Evolutionary conservation across 2,797 vertebrate genomes (phyloP).

Genomic region (Sebastes hubbsi): DNA sequence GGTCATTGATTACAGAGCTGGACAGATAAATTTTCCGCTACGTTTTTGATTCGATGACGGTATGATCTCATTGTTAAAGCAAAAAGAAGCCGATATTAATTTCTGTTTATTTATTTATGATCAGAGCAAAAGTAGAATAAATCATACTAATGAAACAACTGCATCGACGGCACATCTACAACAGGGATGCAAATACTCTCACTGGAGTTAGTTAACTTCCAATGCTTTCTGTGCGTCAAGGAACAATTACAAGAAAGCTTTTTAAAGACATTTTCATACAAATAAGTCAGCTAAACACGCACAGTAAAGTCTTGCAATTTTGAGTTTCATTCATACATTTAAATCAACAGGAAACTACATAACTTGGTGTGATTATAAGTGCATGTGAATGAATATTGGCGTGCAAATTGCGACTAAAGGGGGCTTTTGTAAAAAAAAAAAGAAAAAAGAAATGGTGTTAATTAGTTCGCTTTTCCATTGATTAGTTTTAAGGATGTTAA

Average conservation of each 20-base stretch:
- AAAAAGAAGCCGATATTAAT: neutral
- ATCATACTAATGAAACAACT: slow-evolving; percentile 11
- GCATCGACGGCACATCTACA: neutral
- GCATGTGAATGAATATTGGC: too few relatives aligned
- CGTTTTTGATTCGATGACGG: neutral
- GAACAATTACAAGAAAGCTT: neutral
- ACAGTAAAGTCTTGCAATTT: neutral
- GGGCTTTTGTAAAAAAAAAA: too few relatives aligned
- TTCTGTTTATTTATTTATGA: slow-evolving; percentile 4
- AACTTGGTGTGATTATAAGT: too few relatives aligned
- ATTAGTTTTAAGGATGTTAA: neutral
- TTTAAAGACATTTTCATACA: neutral
- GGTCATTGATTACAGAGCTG: slow-evolving; percentile 31
- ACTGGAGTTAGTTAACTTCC: neutral
- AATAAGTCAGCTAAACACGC: neutral
- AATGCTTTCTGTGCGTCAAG: neutral
- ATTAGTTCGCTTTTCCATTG: neutral
- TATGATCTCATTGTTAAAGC: slow-evolving; percentile 31
- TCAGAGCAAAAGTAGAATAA: neutral
- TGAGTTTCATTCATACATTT: neutral
- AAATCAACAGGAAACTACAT: neutral
- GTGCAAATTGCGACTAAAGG: too few relatives aligned
- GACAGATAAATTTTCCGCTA: neutral
- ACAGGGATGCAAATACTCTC: neutral
- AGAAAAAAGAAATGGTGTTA: neutral